Evolutionary conservation across 2,888 invertebrate genomes (phyloP).

Genomic region (Drosophila nr. fundita): DNA sequence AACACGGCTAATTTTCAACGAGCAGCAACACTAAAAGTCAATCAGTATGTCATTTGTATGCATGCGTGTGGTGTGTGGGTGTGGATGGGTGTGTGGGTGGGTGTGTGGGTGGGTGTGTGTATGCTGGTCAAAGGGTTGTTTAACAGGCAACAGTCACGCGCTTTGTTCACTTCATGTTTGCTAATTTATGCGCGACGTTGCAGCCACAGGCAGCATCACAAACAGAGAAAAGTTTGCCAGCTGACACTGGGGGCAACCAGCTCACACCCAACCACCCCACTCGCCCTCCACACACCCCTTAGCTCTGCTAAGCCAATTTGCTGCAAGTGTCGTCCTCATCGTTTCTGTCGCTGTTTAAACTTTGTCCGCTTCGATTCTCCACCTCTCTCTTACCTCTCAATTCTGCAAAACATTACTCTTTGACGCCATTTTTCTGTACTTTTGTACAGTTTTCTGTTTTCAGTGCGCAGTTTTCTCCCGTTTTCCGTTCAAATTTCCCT

Average conservation of each 20-base stretch:
- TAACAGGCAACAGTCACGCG: constrained; percentile 55
- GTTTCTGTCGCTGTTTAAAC: constrained; percentile 62
- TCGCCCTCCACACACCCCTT: background rate
- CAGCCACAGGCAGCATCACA: constrained; percentile 55
- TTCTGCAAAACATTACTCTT: constrained; percentile 32
- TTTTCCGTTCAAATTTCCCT: constrained; percentile 13
- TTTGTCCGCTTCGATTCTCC: constrained; percentile 45
- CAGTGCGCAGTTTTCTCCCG: background rate
- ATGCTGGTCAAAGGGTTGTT: constrained; percentile 27
- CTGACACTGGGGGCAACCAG: constrained; percentile 43
- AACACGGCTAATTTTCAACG: constrained; percentile 66
- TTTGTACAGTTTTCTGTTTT: background rate
- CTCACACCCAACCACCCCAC: too few species aligned
- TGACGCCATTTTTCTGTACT: constrained; percentile 27
- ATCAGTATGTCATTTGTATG: constrained; percentile 72
- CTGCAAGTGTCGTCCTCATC: constrained; percentile 25
- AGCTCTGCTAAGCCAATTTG: background rate
- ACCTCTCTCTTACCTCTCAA: constrained; percentile 25
- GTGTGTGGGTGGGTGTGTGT: background rate
- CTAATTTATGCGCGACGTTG: constrained; percentile 74
- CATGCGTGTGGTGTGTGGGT: background rate
- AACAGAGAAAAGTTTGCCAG: constrained; percentile 59
- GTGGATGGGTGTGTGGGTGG: background rate
- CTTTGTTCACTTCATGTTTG: constrained; percentile 66
- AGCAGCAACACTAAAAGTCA: constrained; percentile 47